Conservation (phyloP, 1,140 invertebrate genomes). For the Bombus cullumanus region DNA sequence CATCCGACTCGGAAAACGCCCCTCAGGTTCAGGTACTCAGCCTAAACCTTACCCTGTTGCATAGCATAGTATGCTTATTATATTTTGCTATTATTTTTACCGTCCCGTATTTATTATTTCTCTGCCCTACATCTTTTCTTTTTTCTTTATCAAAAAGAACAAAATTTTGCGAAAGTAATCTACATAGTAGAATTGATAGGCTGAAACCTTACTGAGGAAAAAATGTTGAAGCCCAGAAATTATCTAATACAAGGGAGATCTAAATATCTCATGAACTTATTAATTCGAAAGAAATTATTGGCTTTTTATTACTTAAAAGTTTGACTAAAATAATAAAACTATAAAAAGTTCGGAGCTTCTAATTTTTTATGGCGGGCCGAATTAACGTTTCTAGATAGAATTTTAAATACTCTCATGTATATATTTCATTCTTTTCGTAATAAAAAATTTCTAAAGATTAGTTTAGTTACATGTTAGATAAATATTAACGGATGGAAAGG, state of each 20-base stretch:
- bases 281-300: constrained; percentile 23
- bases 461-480: constrained; percentile 32
- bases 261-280: constrained; percentile 4
- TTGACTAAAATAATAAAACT: constrained; percentile 2
- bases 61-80: constrained; percentile 70
- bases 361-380: constrained; percentile 14
- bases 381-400: constrained; percentile 1
- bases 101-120: constrained; percentile 54
- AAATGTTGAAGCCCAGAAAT: constrained; percentile 35
- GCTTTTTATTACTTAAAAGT: background rate
- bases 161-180: constrained; percentile 10
- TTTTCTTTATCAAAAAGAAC: constrained; percentile 16
- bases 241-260: background rate
- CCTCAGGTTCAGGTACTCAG: constrained; percentile 81
- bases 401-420: background rate
- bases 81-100: constrained; percentile 60
- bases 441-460: constrained; percentile 19
- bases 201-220: constrained; percentile 64
- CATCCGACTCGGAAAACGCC: constrained; percentile 81
- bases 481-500: constrained; percentile 57
- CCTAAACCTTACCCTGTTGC: constrained; percentile 78
- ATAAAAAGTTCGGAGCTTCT: background rate
- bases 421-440: constrained; percentile 21
- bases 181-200: constrained; percentile 47
- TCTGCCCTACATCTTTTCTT: constrained; percentile 38